Percentiles rank a stretch among this genome's conserved stretches.
These are phyloP conservation scores for Conchocele bisecta DNA, from an alignment of 2,888 invertebrate species.

Conservation along the genomic window DNA sequence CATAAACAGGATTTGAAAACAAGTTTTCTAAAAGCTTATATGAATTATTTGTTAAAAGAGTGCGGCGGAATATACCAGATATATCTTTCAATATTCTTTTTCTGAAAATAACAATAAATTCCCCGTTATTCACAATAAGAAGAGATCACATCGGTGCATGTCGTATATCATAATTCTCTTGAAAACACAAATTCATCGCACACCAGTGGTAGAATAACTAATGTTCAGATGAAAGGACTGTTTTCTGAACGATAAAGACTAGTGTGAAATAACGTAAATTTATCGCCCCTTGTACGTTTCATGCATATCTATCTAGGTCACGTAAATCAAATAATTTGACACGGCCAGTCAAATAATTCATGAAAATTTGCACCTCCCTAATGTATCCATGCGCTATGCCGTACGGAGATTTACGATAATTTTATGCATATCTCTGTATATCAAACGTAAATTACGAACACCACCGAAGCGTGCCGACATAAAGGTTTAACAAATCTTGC, in stretches of 20 bases:
- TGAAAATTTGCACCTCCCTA: slow-evolving; percentile 43
- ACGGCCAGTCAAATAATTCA: slow-evolving; percentile 48
- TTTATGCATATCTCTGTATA: slow-evolving; percentile 51
- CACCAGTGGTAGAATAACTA: slow-evolving; percentile 52
- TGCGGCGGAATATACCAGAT: not conserved
- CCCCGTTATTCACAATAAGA: slow-evolving; percentile 1
- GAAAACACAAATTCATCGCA: slow-evolving; percentile 56
- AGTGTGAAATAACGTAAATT: slow-evolving; percentile 61
- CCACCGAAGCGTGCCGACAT: slow-evolving; percentile 40
- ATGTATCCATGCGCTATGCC: slow-evolving; percentile 53
- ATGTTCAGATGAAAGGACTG: slow-evolving; percentile 52
- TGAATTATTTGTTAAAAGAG: not conserved
- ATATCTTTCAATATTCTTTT: not conserved
- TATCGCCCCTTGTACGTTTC: slow-evolving; percentile 51
- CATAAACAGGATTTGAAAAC: too few relatives aligned
- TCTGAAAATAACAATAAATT: slow-evolving; percentile 2
- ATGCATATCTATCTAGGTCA: slow-evolving; percentile 57
- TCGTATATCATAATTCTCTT: not conserved
- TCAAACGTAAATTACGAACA: slow-evolving; percentile 27
- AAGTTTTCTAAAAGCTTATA: too few relatives aligned
- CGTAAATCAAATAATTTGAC: slow-evolving; percentile 56
- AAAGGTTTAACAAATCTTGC: slow-evolving; percentile 12
- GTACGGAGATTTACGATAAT: slow-evolving; percentile 50
- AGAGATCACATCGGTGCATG: slow-evolving; percentile 1
- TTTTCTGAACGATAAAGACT: slow-evolving; percentile 59